A percentile compares a stretch with the other conserved stretches of the same genome.
Conservation (phyloP, 2,888 invertebrate species). For the Elmis aenea region DNA sequence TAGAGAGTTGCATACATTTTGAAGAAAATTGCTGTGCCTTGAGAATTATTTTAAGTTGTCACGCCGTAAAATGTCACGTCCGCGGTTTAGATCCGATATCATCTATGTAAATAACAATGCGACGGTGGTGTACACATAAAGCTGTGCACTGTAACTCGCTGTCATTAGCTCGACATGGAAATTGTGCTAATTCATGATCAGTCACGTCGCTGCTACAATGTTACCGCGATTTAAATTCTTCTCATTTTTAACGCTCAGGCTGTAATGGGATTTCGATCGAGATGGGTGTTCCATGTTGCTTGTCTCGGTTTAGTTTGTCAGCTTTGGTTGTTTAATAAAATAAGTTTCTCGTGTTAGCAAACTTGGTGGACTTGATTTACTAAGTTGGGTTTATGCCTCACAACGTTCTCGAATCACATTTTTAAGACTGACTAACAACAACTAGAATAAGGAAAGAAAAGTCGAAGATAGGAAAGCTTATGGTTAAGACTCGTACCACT, state of each 20-base stretch:
- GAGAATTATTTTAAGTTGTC: no score
- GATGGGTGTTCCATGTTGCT: conserved; percentile 41
- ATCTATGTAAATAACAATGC: no score
- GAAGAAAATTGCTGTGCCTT: no score
- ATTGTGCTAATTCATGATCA: conserved; percentile 28
- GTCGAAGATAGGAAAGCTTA: no score
- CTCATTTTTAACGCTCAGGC: conserved; percentile 35
- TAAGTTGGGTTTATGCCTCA: no score
- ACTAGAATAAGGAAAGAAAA: no score
- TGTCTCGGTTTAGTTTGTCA: conserved; percentile 37
- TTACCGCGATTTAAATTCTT: conserved; percentile 36
- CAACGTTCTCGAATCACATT: no score
- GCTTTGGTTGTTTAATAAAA: conserved; percentile 25
- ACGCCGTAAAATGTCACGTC: no score
- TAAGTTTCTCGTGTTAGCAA: conserved; percentile 28
- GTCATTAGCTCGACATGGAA: conserved; percentile 26
- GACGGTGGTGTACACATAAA: neutral
- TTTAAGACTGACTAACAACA: no score
- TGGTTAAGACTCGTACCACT: no score
- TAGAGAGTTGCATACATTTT: no score
- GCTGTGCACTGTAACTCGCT: conserved; percentile 12
- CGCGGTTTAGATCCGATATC: no score
- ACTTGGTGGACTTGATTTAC: conserved; percentile 21
- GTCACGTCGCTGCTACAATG: conserved; percentile 27
- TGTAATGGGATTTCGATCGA: conserved; percentile 39